Conservation (phyloP, 1,140 invertebrate species). For the Eurosta solidaginis region DNA sequence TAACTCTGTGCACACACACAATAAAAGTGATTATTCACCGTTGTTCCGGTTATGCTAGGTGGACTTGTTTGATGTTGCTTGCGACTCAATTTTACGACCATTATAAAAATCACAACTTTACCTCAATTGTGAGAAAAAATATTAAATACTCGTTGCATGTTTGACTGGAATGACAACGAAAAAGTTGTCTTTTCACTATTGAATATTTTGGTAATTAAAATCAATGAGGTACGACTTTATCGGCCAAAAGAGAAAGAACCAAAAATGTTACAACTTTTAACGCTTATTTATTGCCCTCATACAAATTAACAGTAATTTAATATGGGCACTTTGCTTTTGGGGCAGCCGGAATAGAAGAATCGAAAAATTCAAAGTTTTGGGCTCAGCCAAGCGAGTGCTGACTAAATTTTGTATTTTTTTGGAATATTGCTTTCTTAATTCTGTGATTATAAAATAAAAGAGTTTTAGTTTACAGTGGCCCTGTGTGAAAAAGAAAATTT, state of each 20-base stretch:
- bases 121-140: background rate
- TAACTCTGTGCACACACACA: background rate
- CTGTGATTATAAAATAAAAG: too few relatives aligned
- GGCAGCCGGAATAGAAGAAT: too few relatives aligned
- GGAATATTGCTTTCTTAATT: too few relatives aligned
- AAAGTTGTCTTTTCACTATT: background rate
- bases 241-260: background rate
- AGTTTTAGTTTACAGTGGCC: too few relatives aligned
- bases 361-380: too few relatives aligned
- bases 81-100: background rate
- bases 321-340: too few relatives aligned
- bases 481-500: too few relatives aligned
- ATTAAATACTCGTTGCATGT: background rate
- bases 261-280: background rate
- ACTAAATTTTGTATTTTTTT: too few relatives aligned
- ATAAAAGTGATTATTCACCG: background rate
- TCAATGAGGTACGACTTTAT: background rate
- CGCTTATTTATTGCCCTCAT: background rate
- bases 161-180: background rate
- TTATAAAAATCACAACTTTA: background rate
- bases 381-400: too few relatives aligned
- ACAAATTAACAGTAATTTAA: background rate
- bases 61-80: background rate
- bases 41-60: background rate
- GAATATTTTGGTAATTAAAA: constrained; percentile 24